Evolutionary conservation across 64 coral and sea anemone species (phyloP), one percentile per base, ranked within the genome.

Genomic region (Montipora cactus): DNA sequence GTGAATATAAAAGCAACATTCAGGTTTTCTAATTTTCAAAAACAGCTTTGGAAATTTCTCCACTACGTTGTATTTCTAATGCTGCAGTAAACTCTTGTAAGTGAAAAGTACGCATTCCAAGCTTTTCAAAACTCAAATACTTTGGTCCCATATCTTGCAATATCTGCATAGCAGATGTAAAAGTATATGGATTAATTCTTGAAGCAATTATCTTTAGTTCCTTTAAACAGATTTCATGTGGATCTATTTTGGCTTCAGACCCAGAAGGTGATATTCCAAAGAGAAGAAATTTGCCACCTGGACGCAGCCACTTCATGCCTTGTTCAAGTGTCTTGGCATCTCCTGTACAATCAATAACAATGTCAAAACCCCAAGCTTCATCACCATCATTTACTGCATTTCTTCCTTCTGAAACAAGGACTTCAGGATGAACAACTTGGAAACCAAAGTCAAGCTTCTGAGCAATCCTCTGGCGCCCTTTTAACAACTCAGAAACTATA

Each of bases 281-380:
- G 7, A 93, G 61, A 46, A 93, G 92, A 72, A 93, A 77, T 25
- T 74, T 78, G 2, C 92, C 92, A 13, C 92, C 92, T 46, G 80
- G 83, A 59, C 84, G 92, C 47, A 93, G 70, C 73, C 83, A 88
- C 46, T 93, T 77, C 8, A 93, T n/a, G 4, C 76, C 87, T 68
- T 88, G 92, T 78, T 93, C 84, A 80, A 93, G 78, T 8, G 59
- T 53, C 12, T 87, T 93, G 2, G 92, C 84, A 62, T 93, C 92
- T 11, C 92, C 92, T 22, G 92, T 77, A 59, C 92, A 94, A 64
- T 98, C 96, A 71, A 98, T 90, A 3, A 98, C 79, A 75, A 95
- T 85, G 77, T 98, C 96, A 95, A 98, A 98, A 7, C 96, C 96
- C 96, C 96, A 98, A 8, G 95, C 96, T 21, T 89, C 84, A 45